Evolutionary conservation across 1,140 invertebrate species (phyloP).

Genomic region (Drosophila albomicans): DNA sequence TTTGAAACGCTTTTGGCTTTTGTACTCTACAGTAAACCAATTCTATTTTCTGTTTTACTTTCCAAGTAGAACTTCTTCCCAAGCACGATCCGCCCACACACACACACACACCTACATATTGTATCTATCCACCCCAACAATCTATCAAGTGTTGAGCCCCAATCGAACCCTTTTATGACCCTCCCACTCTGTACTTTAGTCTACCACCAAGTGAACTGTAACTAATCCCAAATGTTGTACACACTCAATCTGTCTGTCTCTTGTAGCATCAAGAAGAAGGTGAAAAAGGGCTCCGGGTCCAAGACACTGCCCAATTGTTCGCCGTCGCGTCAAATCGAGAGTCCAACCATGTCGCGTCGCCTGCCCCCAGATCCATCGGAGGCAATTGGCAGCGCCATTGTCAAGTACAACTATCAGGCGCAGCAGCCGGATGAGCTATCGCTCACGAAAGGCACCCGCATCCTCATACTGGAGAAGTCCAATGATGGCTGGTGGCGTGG

Average conservation of each 20-base stretch:
- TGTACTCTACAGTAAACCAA: slow-evolving; percentile 60
- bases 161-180: slow-evolving; percentile 16
- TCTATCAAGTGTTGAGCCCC: slow-evolving; percentile 41
- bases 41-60: slow-evolving; percentile 51
- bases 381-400: slow-evolving; percentile 95
- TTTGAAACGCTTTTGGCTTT: slow-evolving; percentile 70
- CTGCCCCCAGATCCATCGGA: slow-evolving; percentile 93
- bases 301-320: slow-evolving; percentile 94
- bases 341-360: slow-evolving; percentile 90
- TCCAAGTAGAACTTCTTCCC: slow-evolving; percentile 28
- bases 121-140: neutral
- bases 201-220: neutral
- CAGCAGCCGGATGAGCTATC: slow-evolving; percentile 98
- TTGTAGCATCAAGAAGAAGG: slow-evolving; percentile 96
- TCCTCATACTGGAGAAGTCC: slow-evolving; percentile 98
- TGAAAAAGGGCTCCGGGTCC: slow-evolving; percentile 93
- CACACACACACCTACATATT: slow-evolving; percentile 1
- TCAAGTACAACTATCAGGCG: slow-evolving; percentile 99
- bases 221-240: neutral
- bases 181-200: neutral
- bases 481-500: slow-evolving; percentile 99
- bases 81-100: slow-evolving; percentile 13
- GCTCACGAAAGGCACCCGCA: slow-evolving; percentile 95
- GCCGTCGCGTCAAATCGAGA: slow-evolving; percentile 91
- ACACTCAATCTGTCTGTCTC: slow-evolving; percentile 10